Evolutionary conservation across 1,140 invertebrate species (phyloP).

Genomic region (Bombyx mori): ASM3026992v2 NC_085111.1:3974501-3975000

Average conservation of each 20-base stretch:
- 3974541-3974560: background rate
- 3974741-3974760: constrained; percentile 42
- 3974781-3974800: constrained; percentile 30
- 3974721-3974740: constrained; percentile 33
- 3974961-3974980: too few species aligned
- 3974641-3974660: too few species aligned
- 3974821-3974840: constrained; percentile 47
- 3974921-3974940: background rate
- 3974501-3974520: constrained; percentile 4
- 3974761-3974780: constrained; percentile 38
- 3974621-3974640: too few species aligned
- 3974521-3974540: constrained; percentile 3
- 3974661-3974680: too few species aligned
- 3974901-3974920: constrained; percentile 6
- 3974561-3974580: too few species aligned
- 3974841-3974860: constrained; percentile 27
- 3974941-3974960: background rate
- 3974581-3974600: too few species aligned
- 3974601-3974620: too few species aligned
- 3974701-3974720: background rate
- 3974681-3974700: constrained; percentile 8
- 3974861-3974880: constrained; percentile 39
- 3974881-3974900: constrained; percentile 44
- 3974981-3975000: too few species aligned
- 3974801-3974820: constrained; percentile 45